phyloP scores from a whole-genome alignment of 23 tunicate genomes.

The Ciona savignyi region DNA sequence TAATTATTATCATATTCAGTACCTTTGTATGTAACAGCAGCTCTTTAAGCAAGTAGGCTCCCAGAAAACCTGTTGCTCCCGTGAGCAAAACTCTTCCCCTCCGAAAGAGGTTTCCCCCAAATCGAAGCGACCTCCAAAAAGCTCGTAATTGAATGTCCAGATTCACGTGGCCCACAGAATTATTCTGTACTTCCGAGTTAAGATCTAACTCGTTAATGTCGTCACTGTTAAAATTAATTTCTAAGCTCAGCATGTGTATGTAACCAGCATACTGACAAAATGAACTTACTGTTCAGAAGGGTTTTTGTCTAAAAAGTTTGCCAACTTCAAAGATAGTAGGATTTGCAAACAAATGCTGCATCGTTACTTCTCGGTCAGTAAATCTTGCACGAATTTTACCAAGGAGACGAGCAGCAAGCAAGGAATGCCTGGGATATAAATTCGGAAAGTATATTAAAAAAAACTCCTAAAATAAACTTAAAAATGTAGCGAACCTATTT shows the following conservation, averaged over 20 bases:
- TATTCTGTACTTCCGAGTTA: constrained; percentile 33
- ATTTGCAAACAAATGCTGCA: constrained; percentile 54
- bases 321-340: constrained; percentile 56
- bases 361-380: constrained; percentile 17
- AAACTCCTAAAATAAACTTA: too few relatives aligned
- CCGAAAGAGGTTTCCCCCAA: constrained; percentile 17
- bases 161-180: constrained; percentile 41
- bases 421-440: constrained; percentile 60
- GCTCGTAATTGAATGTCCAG: constrained; percentile 89
- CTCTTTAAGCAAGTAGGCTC: constrained; percentile 68
- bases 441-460: too few relatives aligned
- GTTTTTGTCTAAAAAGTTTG: too few relatives aligned
- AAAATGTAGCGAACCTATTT: too few relatives aligned
- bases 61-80: constrained; percentile 88
- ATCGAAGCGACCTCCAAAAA: constrained; percentile 70
- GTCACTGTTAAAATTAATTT: background rate
- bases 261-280: background rate
- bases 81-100: constrained; percentile 73
- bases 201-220: constrained; percentile 10
- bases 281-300: too few relatives aligned
- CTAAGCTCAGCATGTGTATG: too few relatives aligned
- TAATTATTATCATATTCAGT: too few relatives aligned
- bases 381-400: constrained; percentile 75
- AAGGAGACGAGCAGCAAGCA: constrained; percentile 75
- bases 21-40: constrained; percentile 64